Evolutionary conservation across 2,113 vertebrate genomes (phyloP), one percentile per base, ranked within the genome.

Genomic region (Oenanthe oenanthe): DNA sequence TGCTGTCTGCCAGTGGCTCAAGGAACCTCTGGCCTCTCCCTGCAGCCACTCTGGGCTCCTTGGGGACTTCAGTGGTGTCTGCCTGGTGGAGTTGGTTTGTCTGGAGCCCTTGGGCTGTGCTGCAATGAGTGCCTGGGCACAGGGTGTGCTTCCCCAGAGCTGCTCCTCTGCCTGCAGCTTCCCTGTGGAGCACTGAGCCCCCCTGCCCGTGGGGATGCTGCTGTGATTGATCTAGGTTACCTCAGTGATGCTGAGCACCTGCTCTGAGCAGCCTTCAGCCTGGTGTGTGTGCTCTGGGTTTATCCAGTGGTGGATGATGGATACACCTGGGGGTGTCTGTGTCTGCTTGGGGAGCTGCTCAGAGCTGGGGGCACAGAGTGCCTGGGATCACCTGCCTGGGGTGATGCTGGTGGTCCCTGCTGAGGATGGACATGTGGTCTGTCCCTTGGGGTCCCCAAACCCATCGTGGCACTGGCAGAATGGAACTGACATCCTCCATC

Each of bases 371-470:
- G 34, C 38, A 43, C 6, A 2, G 61, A 48, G 11, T 42, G 28
- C 24, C 62, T 0, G 2, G 53, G 18, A 1, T 76, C 83, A 8
- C 22, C 62, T 38, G n/a, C 14, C 24, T 0, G 3, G 29, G 36
- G 5, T n/a, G 77, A 3, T 48, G 78, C 56, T 60, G 17, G 4
- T 0, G 4, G 25, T n/a, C 43, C 19, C 0, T 14, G 1, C 32
- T 15, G 51, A 1, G 12, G 7, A 13, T 10, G 13, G 12, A 13
- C 2, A 1, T 34, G 7, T 0, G 6, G 5, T 22, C 25, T 0
- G 1, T 38, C 45, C 58, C 43, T 38, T 1, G 0, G 38, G 12
- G 17, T 89, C 68, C 62, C 77, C 7, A 5, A 42, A 9, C 34
- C 56, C 32, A 3, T 28, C 5, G 0, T 5, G 47, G 63, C 31